Base-by-base conservation (phyloP, 2,888 invertebrate species). In the Drepana falcataria region DNA sequence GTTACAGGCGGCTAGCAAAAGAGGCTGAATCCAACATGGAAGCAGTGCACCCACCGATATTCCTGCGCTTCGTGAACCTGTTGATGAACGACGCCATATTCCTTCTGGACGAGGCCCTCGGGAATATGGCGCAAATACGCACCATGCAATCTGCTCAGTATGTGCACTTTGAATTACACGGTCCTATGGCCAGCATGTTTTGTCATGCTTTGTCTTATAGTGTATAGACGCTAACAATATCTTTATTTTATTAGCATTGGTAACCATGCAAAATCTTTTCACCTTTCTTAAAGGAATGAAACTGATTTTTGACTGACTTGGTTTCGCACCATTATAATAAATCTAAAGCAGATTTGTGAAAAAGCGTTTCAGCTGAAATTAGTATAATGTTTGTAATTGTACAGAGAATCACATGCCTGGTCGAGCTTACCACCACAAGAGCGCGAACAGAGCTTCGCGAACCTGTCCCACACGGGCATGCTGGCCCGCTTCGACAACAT, bases 51-150 rank as follows among this genome's bases (percentile, higher is more conserved):
- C 97, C 98, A 3, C 99, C 98, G 1, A 81, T 98, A 58, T 99
- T 99, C 85, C 91, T 99, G 49, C 94, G 98, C 51, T 99, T 99
- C 78, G 95, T 99, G 47, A 99, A 99, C 91, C 92, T 99, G 61
- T 91, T 99, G 21, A 98, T 99, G 82, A 99, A 99, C 78, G 99
- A 99, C 90, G 98, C 98, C 54, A 98, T 98, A 44, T 99, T 96
- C 79, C 91, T 99, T 9, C 83, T 99, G 61, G 98, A 98, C 79
- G 98, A 99, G 79, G 97, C 98, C 0, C 91, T 97, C 9, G 93
- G 95, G 2, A 96, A 97, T 77, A 96, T 98, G 95, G 95, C 96
- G 53, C 96, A 97, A 80, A 93, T 98, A 57, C 94, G 95, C 55
- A 96, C 96, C 63, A 92, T 97, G 87, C 95, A 97, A 79, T 92